Conservation (phyloP, 2,113 vertebrate genomes). For the Gymnocephalus cernua region DNA sequence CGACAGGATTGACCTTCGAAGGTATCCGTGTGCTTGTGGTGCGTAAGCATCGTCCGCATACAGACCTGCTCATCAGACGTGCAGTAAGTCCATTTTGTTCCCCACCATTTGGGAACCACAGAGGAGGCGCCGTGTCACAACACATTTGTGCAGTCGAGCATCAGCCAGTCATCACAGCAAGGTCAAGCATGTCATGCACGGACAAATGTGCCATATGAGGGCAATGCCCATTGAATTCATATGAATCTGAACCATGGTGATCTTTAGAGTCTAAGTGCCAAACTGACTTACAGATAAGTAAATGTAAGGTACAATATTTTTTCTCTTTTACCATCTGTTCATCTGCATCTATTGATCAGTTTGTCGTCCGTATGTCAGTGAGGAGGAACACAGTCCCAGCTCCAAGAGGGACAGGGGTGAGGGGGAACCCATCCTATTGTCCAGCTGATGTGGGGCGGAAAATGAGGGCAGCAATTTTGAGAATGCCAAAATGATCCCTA, state of each 20-base stretch:
- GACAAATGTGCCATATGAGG: background rate
- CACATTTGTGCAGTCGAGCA: constrained; percentile 61
- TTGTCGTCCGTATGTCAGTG: constrained; percentile 25
- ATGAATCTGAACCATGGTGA: background rate
- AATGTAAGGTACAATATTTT: background rate
- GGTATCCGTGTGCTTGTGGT: constrained; percentile 29
- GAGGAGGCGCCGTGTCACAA: constrained; percentile 69
- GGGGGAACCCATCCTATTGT: constrained; percentile 79
- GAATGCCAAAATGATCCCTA: constrained; percentile 59
- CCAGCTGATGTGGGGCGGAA: constrained; percentile 82
- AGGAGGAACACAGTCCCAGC: constrained; percentile 24
- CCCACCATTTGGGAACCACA: constrained; percentile 53
- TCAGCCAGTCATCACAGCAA: constrained; percentile 54
- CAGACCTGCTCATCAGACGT: constrained; percentile 44
- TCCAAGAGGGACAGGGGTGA: constrained; percentile 26
- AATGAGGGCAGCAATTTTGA: constrained; percentile 79
- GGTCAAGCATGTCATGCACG: constrained; percentile 42
- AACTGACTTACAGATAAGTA: background rate
- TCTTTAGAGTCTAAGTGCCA: background rate
- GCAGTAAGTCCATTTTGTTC: constrained; percentile 28
- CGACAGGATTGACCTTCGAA: constrained; percentile 30
- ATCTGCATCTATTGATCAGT: constrained; percentile 1
- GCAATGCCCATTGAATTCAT: background rate
- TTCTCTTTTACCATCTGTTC: background rate
- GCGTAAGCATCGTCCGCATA: constrained; percentile 10